Evolutionary conservation across 2,113 vertebrate genomes (phyloP).

Genomic region (Nesospiza acunhae): DNA sequence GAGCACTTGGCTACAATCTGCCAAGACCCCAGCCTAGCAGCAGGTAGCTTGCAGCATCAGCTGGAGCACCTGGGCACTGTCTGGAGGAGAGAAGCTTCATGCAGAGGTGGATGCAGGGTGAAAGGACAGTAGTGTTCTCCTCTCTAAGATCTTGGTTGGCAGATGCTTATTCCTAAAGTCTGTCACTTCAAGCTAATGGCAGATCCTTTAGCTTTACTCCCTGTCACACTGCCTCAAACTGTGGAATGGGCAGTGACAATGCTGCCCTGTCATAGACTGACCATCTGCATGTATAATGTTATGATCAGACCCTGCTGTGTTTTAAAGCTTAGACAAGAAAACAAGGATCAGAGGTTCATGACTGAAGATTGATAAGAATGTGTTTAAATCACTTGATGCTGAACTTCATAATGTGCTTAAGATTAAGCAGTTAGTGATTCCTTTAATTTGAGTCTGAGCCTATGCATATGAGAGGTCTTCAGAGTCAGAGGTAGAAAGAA

Average conservation of each 20-base stretch:
- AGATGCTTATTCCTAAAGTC: neutral
- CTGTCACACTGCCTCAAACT: neutral
- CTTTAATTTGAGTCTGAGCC: neutral
- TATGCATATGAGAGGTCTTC: neutral
- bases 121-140: neutral
- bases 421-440: neutral
- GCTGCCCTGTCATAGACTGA: neutral
- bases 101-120: neutral
- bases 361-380: neutral
- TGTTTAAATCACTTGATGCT: neutral
- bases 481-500: neutral
- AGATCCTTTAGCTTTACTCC: neutral
- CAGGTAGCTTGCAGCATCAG: neutral
- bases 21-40: neutral
- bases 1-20: neutral
- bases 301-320: rapidly evolving
- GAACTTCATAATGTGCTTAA: neutral
- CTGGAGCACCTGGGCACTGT: neutral
- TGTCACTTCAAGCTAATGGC: neutral
- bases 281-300: neutral
- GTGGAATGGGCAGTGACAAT: neutral
- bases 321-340: neutral
- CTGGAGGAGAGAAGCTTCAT: neutral
- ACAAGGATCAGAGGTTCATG: neutral
- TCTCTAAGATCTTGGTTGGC: neutral